Evolutionary conservation across 2,113 vertebrate genomes (phyloP).

Genomic region (Silurus asotus): DNA sequence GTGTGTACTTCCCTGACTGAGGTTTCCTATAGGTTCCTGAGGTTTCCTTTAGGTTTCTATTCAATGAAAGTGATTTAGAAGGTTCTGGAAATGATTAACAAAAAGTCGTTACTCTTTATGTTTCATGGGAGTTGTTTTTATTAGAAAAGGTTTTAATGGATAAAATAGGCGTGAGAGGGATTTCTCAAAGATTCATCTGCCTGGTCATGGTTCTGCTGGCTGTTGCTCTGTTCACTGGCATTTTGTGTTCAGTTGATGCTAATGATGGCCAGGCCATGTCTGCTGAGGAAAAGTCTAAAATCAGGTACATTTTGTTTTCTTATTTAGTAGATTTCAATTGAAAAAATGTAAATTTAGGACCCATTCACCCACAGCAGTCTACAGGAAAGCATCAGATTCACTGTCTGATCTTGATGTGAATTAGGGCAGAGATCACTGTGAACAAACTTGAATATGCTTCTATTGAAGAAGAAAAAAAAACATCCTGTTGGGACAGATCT

Average conservation of each 20-base stretch:
- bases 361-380: not conserved
- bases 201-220: slow-evolving; percentile 56
- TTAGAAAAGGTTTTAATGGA: slow-evolving; percentile 3
- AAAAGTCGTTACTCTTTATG: not conserved
- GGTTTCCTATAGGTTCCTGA: not conserved
- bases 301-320: slow-evolving; percentile 65
- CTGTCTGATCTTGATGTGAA: not conserved
- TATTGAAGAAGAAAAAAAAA: not conserved
- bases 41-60: not conserved
- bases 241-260: slow-evolving; percentile 59
- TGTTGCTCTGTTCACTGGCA: slow-evolving; percentile 58
- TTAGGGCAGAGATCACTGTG: not conserved
- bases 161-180: slow-evolving; percentile 18
- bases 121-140: not conserved
- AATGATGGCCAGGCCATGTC: slow-evolving; percentile 72
- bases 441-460: not conserved
- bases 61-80: not conserved
- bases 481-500: not conserved
- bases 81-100: not conserved
- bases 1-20: not conserved
- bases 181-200: not conserved
- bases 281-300: slow-evolving; percentile 68
- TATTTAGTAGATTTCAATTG: not conserved
- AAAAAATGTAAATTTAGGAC: not conserved
- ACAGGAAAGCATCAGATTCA: not conserved